Evolutionary conservation across 2,797 vertebrate genomes (phyloP).

Genomic region (Geotrypetes seraphini): DNA sequence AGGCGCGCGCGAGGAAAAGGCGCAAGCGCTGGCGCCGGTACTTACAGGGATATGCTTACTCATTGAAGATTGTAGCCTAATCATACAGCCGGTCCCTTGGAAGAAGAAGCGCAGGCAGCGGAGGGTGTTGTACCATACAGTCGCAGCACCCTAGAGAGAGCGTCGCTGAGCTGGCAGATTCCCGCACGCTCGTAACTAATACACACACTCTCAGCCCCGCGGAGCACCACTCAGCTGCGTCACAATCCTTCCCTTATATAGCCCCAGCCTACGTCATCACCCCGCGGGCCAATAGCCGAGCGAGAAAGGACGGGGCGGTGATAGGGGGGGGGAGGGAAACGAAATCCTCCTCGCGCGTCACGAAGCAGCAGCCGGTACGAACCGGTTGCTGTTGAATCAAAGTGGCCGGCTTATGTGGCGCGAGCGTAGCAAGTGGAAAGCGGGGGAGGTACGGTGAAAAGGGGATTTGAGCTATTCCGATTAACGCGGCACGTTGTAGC

Average conservation of each 20-base stretch:
- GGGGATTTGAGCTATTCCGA: too few relatives aligned
- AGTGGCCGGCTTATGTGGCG: background rate
- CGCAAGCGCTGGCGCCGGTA: conserved; percentile 31
- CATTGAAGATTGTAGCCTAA: conserved; percentile 99
- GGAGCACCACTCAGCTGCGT: background rate
- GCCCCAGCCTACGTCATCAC: background rate
- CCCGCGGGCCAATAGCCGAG: background rate
- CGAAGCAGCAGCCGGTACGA: conserved; percentile 20
- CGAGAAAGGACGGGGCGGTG: too few relatives aligned
- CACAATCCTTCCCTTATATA: background rate
- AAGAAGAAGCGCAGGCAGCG: conserved; percentile 13
- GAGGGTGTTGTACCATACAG: conserved; percentile 30
- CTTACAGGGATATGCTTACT: conserved; percentile 99
- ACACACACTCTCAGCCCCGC: background rate
- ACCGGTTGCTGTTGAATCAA: conserved; percentile 23
- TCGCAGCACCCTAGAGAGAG: too few relatives aligned
- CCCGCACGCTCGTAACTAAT: too few relatives aligned
- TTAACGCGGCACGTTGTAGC: too few relatives aligned
- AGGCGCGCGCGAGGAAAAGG: background rate
- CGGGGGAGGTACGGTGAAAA: background rate
- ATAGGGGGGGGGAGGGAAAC: background rate
- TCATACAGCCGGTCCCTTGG: conserved; percentile 92
- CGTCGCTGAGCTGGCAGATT: too few relatives aligned
- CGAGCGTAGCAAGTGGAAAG: too few relatives aligned
- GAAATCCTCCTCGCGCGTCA: conserved; percentile 15